Conservation (phyloP, 2,888 invertebrate genomes). For the Tinea pellionella region DNA sequence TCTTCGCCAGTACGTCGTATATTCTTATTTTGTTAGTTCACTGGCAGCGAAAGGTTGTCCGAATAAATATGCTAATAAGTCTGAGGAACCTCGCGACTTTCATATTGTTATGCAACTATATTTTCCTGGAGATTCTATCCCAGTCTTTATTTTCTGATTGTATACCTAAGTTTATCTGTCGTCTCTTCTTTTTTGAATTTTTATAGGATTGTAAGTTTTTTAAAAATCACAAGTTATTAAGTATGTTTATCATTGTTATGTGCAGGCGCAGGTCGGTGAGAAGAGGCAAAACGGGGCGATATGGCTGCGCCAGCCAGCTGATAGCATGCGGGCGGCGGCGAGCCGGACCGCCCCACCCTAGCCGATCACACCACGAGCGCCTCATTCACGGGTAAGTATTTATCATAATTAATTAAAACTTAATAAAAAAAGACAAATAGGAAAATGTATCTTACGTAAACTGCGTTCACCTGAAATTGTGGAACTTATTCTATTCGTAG, state of each 20-base stretch:
- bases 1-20: neutral
- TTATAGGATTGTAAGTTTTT: neutral
- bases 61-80: conserved; percentile 9
- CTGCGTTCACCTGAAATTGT: neutral
- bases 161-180: neutral
- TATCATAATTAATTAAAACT: neutral
- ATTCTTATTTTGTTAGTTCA: conserved; percentile 1
- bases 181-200: neutral
- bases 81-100: neutral
- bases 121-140: neutral
- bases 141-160: conserved; percentile 5
- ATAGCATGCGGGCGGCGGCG: conserved; percentile 68
- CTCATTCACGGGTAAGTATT: conserved; percentile 55
- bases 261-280: conserved; percentile 57
- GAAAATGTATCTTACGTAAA: neutral
- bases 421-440: neutral
- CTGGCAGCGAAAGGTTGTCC: conserved; percentile 8
- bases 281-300: conserved; percentile 47
- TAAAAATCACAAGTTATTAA: neutral
- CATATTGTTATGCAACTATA: conserved; percentile 9
- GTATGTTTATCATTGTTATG: neutral
- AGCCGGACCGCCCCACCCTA: conserved; percentile 65
- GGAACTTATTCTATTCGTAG: neutral
- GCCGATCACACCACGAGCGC: conserved; percentile 59
- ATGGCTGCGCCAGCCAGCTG: conserved; percentile 62